Evolutionary conservation across 2,113 vertebrate species (phyloP).

Genomic region (Sula dactylatra): DNA sequence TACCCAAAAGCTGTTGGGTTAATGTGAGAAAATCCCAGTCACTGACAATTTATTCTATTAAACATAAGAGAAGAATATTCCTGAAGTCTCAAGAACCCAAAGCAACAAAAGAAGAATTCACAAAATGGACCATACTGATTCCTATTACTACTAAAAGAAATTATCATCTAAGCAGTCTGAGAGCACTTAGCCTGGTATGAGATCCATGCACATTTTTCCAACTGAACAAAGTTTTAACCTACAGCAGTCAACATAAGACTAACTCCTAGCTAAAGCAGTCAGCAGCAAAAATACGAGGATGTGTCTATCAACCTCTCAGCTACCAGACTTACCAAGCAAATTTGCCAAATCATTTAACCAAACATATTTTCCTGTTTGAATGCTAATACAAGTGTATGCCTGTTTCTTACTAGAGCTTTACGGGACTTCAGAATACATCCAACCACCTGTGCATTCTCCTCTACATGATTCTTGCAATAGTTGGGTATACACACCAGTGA

Average conservation of each 20-base stretch:
- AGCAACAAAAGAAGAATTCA: background rate
- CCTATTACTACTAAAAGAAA: background rate
- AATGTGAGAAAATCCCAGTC: background rate
- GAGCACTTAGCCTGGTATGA: background rate
- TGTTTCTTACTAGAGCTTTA: background rate
- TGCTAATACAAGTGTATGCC: rapidly evolving
- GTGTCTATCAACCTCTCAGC: background rate
- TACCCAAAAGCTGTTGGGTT: background rate
- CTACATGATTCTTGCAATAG: background rate
- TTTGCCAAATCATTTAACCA: background rate
- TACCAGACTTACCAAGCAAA: background rate
- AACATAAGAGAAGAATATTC: background rate
- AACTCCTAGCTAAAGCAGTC: background rate
- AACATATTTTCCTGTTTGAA: background rate
- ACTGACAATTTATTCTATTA: background rate
- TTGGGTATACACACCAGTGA: background rate
- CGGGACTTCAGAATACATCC: background rate
- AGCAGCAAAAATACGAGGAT: background rate
- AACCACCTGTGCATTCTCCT: background rate
- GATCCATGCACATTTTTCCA: background rate
- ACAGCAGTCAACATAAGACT: background rate
- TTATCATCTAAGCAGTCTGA: background rate
- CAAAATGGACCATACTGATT: background rate
- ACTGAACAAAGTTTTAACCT: background rate
- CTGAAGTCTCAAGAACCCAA: background rate